These are phyloP conservation scores for Stictocephala bisonia DNA, from an alignment of 2,888 invertebrate genomes.

Conservation along the genomic window DNA sequence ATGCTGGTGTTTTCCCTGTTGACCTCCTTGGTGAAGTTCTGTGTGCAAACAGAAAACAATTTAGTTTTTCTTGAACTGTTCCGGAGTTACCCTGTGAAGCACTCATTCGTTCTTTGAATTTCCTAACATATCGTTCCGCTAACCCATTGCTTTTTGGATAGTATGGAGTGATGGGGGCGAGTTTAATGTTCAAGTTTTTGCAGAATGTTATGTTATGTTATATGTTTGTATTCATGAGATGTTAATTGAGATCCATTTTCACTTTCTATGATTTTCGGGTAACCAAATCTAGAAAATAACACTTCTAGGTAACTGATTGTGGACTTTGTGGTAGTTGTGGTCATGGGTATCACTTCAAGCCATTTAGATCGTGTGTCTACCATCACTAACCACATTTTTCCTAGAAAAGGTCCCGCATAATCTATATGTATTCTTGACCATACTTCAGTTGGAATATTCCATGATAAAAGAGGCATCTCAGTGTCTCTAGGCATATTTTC, in stretches of 20 bases:
- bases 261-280: constrained; percentile 50
- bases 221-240: constrained; percentile 14
- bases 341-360: background rate
- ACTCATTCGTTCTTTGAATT: constrained; percentile 31
- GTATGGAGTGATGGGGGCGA: constrained; percentile 29
- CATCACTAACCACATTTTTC: constrained; percentile 18
- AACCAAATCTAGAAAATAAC: constrained; percentile 51
- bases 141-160: constrained; percentile 56
- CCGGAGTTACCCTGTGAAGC: background rate
- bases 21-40: constrained; percentile 47
- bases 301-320: too few relatives aligned
- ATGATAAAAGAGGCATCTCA: constrained; percentile 15
- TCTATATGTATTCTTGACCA: constrained; percentile 48
- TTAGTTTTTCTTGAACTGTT: background rate
- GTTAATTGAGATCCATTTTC: constrained; percentile 46
- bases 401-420: constrained; percentile 15
- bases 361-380: constrained; percentile 17
- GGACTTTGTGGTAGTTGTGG: background rate
- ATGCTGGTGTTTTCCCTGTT: constrained; percentile 54
- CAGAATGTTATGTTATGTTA: too few relatives aligned
- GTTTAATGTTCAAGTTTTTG: constrained; percentile 14
- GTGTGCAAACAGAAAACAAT: constrained; percentile 22
- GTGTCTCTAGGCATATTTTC: constrained; percentile 11
- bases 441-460: background rate
- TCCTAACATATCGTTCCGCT: constrained; percentile 55